phyloP scores from a whole-genome alignment of 2,888 invertebrate species.

The Marasmarcha lunaedactyla region DNA sequence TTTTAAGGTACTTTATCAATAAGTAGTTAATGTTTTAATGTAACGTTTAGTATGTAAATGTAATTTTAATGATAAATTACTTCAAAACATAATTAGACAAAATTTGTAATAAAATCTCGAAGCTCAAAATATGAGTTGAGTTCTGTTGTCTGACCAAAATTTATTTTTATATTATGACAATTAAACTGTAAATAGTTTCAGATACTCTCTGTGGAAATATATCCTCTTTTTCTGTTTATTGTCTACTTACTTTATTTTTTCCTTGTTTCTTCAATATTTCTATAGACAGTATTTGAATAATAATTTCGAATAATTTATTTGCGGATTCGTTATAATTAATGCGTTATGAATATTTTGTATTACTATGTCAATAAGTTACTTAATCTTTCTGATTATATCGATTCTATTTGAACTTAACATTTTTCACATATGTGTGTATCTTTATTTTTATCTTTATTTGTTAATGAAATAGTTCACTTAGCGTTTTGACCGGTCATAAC shows the following conservation, averaged over 20 bases:
- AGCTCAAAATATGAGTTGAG: neutral
- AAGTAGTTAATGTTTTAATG: too few relatives aligned
- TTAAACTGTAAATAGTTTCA: neutral
- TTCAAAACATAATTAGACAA: neutral
- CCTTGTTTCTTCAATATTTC: neutral
- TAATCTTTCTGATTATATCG: too few relatives aligned
- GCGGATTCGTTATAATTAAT: too few relatives aligned
- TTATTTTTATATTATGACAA: too few relatives aligned
- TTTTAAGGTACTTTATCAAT: too few relatives aligned
- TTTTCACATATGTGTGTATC: too few relatives aligned
- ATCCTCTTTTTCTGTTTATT: neutral
- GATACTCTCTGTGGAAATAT: neutral
- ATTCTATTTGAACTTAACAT: too few relatives aligned
- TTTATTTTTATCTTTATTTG: too few relatives aligned
- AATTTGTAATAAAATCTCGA: constrained; percentile 1
- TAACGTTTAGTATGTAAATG: neutral
- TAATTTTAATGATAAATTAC: neutral
- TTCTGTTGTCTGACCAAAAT: neutral
- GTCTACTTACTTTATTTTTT: neutral
- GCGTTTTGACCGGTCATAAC: too few relatives aligned
- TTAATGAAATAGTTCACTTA: too few relatives aligned
- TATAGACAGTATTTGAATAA: neutral
- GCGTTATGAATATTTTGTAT: too few relatives aligned
- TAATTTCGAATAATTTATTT: neutral
- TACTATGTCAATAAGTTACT: too few relatives aligned